These are phyloP conservation scores for Phycodurus eques DNA, from an alignment of 2,113 vertebrate genomes.

Conservation along the genomic window DNA sequence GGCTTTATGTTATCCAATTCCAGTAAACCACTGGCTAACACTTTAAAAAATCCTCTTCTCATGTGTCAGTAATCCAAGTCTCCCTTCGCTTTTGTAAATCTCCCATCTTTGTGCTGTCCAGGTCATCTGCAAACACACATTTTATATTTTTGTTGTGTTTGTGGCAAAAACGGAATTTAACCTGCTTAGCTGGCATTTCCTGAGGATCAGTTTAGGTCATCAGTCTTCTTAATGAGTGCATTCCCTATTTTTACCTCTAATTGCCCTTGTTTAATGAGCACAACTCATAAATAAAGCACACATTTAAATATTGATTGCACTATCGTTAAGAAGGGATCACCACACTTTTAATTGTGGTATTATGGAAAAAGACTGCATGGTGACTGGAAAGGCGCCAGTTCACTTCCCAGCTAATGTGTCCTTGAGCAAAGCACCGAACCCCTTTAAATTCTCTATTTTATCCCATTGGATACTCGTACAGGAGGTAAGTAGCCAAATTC, in stretches of 20 bases:
- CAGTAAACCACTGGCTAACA: conserved; percentile 12
- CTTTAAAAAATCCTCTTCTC: conserved; percentile 20
- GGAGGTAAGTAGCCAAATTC: not conserved
- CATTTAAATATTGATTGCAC: conserved; percentile 44
- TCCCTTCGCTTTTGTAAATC: conserved; percentile 26
- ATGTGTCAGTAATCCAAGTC: conserved; percentile 18
- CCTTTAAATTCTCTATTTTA: not conserved
- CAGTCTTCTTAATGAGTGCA: conserved; percentile 22
- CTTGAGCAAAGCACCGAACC: not conserved
- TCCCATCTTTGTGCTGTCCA: conserved; percentile 30
- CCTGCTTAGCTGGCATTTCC: conserved; percentile 13
- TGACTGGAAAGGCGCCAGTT: not conserved
- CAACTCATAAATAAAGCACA: conserved; percentile 15
- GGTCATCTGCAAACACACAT: conserved; percentile 11
- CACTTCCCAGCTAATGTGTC: not conserved
- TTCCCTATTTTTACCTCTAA: conserved; percentile 19
- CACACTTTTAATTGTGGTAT: conserved; percentile 2
- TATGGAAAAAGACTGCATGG: not conserved
- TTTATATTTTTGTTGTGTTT: not conserved
- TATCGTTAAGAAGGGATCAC: conserved; percentile 5
- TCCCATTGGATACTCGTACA: not conserved
- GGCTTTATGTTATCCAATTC: conserved; percentile 15
- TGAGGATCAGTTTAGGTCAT: conserved; percentile 21
- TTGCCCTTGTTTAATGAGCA: conserved; percentile 9
- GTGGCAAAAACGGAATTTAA: not conserved